phyloP scores from a whole-genome alignment of 2,888 invertebrate genomes.

The Marronus borbonicus region DNA sequence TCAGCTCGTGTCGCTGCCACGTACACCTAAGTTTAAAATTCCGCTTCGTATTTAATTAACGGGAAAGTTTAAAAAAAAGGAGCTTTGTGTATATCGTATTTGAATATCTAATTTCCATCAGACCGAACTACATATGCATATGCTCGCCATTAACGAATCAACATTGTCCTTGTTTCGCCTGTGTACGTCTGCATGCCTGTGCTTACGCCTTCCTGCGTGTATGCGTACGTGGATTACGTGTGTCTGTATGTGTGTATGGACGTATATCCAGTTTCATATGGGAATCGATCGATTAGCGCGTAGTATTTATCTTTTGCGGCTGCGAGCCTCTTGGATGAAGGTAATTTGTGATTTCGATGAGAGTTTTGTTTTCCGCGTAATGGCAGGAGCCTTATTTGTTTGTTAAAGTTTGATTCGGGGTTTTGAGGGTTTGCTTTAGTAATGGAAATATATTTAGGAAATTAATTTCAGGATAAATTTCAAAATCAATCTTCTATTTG shows the following conservation, averaged over 20 bases:
- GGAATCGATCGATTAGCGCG: slow-evolving; percentile 20
- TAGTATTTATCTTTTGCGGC: not conserved
- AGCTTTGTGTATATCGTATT: slow-evolving; percentile 17
- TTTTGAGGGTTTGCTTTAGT: not conserved
- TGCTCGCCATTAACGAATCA: slow-evolving; percentile 36
- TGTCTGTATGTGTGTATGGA: not conserved
- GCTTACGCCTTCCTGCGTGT: no score
- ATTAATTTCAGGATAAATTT: no score
- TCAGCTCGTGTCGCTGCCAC: not conserved
- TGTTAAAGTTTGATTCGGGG: not conserved
- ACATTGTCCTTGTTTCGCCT: slow-evolving; percentile 22
- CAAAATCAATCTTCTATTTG: no score
- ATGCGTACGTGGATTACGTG: not conserved
- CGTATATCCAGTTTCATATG: slow-evolving; percentile 1
- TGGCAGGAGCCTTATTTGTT: not conserved
- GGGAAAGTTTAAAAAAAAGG: slow-evolving; percentile 25
- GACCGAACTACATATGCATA: slow-evolving; percentile 14
- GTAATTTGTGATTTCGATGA: slow-evolving; percentile 12
- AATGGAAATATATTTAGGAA: no score
- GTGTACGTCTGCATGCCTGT: no score
- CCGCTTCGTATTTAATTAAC: slow-evolving; percentile 34
- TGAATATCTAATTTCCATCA: slow-evolving; percentile 39
- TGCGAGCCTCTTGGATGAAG: not conserved
- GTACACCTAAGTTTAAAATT: slow-evolving; percentile 25
- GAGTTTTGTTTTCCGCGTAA: slow-evolving; percentile 16